Evolutionary conservation across 2,113 vertebrate species (phyloP), one percentile per base, ranked within the genome.

Genomic region (Rhombomys opimus): DNA sequence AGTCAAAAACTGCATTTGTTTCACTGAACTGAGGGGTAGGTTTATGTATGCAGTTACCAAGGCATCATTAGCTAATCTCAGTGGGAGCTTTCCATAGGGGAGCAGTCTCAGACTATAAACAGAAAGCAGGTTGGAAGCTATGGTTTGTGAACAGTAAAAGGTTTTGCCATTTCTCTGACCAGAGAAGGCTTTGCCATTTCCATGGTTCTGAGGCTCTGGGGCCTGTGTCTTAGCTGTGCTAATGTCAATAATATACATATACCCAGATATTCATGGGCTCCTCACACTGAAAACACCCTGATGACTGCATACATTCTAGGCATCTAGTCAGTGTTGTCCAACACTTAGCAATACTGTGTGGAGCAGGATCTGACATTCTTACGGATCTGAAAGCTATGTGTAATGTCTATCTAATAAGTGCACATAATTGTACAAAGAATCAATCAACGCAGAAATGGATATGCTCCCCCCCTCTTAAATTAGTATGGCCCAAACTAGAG

Each of bases 251-350:
- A 25, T 61, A 61, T 61, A 25, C 7, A 61, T 1, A 61, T 13
- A 61, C n/a, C 15, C 57, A 41, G 57, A 63, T 38, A 13, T 27
- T 63, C n/a, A 84, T 27, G 12, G 7, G 4, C 22, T 84, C 1
- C n/a, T 46, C 20, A 52, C n/a, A 93, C 68, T 18, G 93, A 90
- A 90, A 75, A 80, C 50, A 88, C 52, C 5, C 63, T 82, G 72
- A 94, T 80, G 41, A 93, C 78, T 87, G 70, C n/a, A 61, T 76
- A 52, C n/a, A 59, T 88, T 30, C 88, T 89, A 92, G 77, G 75
- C 85, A 82, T 95, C 73, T 78, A 61, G 35, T 38, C n/a, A 57
- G 35, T 38, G 27, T 27, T 35, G 81, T 78, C 22, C 23, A 93
- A 54, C 11, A 93, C 2, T 86, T 68, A 52, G 80, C 76, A 87